Percentiles rank a stretch among this genome's conserved stretches.
Evolutionary conservation across 2,888 invertebrate species (phyloP).

Genomic region (Lycaena phlaeas): DNA sequence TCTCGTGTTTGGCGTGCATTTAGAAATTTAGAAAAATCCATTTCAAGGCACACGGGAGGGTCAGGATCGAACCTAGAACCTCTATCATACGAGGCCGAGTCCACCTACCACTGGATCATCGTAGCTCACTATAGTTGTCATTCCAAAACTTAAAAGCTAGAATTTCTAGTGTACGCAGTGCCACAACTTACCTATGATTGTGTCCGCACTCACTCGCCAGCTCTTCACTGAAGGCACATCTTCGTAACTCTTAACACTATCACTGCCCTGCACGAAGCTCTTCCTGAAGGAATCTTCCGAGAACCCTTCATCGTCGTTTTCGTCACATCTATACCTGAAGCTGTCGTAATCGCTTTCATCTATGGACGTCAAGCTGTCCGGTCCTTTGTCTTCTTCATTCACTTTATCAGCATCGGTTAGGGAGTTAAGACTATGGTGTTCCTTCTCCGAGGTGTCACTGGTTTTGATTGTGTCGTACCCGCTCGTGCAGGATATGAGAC

Average conservation of each 20-base stretch:
- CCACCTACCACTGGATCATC: too few relatives aligned
- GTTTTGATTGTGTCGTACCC: slow-evolving; percentile 55
- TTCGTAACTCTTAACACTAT: slow-evolving; percentile 39
- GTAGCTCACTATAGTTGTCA: too few relatives aligned
- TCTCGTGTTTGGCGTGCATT: too few relatives aligned
- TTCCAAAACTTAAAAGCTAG: too few relatives aligned
- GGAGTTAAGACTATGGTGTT: slow-evolving; percentile 48
- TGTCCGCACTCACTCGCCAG: slow-evolving; percentile 53
- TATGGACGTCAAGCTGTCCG: slow-evolving; percentile 77
- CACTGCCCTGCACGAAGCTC: slow-evolving; percentile 46
- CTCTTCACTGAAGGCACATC: slow-evolving; percentile 39
- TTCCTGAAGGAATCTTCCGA: slow-evolving; percentile 59
- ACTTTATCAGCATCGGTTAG: slow-evolving; percentile 35
- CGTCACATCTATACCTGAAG: slow-evolving; percentile 75
- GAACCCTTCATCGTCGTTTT: slow-evolving; percentile 52
- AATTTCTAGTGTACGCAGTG: not conserved
- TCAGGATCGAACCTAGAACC: too few relatives aligned
- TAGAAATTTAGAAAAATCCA: too few relatives aligned
- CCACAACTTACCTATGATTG: slow-evolving; percentile 44
- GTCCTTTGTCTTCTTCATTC: slow-evolving; percentile 33
- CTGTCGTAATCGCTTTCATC: slow-evolving; percentile 87
- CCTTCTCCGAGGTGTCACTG: slow-evolving; percentile 45
- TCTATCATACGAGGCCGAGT: too few relatives aligned
- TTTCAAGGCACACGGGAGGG: too few relatives aligned
- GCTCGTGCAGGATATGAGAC: slow-evolving; percentile 57